A percentile compares a stretch with the other conserved stretches of the same genome.
These are phyloP conservation scores for Pterocles gutturalis DNA, from an alignment of 2,113 vertebrate species.

Conservation along the genomic window DNA sequence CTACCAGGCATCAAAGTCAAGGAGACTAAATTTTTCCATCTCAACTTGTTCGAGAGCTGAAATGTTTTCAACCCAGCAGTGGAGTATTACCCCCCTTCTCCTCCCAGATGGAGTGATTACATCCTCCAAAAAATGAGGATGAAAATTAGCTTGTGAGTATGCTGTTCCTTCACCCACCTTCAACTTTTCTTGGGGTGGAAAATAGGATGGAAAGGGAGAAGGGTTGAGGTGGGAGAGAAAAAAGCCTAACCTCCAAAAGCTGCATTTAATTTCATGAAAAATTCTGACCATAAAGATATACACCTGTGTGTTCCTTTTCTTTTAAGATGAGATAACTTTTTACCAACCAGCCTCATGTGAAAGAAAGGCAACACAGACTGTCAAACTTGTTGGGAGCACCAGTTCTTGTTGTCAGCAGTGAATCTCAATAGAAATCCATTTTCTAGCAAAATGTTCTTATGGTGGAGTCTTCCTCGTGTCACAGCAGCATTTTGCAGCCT, in stretches of 20 bases:
- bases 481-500: background rate
- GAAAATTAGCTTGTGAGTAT: background rate
- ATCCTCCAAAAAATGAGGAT: background rate
- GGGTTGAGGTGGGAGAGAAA: background rate
- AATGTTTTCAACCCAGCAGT: conserved; percentile 15
- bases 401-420: background rate
- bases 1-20: conserved; percentile 10
- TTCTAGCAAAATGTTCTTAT: background rate
- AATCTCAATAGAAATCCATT: background rate
- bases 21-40: conserved; percentile 32
- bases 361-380: background rate
- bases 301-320: background rate
- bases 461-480: background rate
- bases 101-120: background rate
- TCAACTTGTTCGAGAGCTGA: background rate
- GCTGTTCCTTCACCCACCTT: background rate
- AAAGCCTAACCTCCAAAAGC: background rate
- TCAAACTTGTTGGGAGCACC: background rate
- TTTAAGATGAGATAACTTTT: background rate
- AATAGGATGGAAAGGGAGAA: background rate
- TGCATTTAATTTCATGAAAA: background rate
- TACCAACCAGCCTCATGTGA: background rate
- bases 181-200: background rate
- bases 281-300: no score
- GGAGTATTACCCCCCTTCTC: background rate